phyloP scores from a whole-genome alignment of 2,888 invertebrate species.

The Trichogramma dendrolimi region DNA sequence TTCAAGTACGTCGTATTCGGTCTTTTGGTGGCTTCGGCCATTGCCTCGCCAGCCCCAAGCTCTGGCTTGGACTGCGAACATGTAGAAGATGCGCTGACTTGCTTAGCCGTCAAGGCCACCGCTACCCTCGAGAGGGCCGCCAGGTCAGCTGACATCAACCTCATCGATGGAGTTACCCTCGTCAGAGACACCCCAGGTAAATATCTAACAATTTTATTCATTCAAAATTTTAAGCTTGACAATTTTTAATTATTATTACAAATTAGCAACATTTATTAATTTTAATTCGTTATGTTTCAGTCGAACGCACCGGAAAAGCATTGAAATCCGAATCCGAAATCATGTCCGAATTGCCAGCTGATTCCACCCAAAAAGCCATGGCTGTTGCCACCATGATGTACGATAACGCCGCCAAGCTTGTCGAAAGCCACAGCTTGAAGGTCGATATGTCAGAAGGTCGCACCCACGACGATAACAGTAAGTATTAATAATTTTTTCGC shows the following conservation, averaged over 20 bases:
- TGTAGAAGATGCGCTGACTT: constrained; percentile 55
- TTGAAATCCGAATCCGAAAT: constrained; percentile 53
- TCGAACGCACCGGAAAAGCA: constrained; percentile 44
- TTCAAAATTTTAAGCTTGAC: too few species aligned
- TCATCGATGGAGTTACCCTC: constrained; percentile 60
- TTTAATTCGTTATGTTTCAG: constrained; percentile 34
- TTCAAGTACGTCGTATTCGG: constrained; percentile 50
- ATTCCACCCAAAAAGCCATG: constrained; percentile 55
- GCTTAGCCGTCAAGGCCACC: constrained; percentile 60
- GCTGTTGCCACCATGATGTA: constrained; percentile 58
- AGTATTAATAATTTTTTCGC: too few species aligned
- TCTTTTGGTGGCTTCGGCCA: constrained; percentile 41
- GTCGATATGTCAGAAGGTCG: constrained; percentile 53
- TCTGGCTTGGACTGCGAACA: constrained; percentile 47
- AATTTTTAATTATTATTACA: too few species aligned
- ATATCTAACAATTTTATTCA: too few species aligned
- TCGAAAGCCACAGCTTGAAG: constrained; percentile 63
- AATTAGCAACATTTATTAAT: too few species aligned
- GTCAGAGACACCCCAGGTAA: constrained; percentile 49
- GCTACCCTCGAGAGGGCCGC: constrained; percentile 58
- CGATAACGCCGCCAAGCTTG: constrained; percentile 58
- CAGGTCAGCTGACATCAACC: constrained; percentile 56
- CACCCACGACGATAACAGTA: too few species aligned
- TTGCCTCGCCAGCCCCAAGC: constrained; percentile 45
- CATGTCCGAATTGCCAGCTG: constrained; percentile 55